phyloP scores from a whole-genome alignment of 2,797 vertebrate genomes.

The Dromococcyx pavoninus region DNA sequence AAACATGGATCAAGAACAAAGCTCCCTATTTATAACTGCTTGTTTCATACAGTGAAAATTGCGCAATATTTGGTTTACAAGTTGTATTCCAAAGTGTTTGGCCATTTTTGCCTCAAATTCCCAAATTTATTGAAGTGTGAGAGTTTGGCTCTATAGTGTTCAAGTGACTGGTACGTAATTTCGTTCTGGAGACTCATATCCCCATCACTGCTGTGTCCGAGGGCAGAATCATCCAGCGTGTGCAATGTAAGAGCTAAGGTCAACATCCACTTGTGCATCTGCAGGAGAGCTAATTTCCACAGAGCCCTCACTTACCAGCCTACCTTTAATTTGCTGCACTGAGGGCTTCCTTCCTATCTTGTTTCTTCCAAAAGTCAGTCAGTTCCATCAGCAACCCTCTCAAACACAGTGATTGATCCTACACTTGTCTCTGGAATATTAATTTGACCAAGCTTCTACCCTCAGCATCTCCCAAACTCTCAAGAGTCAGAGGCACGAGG shows the following conservation, averaged over 20 bases:
- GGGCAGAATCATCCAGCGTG: background rate
- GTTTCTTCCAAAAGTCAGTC: background rate
- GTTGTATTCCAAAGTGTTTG: conserved; percentile 42
- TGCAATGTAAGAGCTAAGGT: background rate
- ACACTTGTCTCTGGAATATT: rapidly evolving
- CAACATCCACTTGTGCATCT: background rate
- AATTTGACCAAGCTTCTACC: background rate
- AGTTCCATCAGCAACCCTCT: background rate
- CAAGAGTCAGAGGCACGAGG: background rate
- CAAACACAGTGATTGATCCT: background rate
- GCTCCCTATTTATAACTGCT: background rate
- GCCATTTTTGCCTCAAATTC: conserved; percentile 38
- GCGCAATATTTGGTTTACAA: background rate
- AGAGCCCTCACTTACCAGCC: background rate
- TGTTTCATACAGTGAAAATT: background rate
- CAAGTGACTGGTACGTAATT: background rate
- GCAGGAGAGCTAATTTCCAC: background rate
- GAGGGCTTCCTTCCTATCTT: background rate
- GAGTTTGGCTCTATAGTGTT: background rate
- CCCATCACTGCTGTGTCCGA: background rate
- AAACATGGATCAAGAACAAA: conserved; percentile 52
- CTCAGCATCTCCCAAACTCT: background rate
- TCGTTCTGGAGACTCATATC: background rate
- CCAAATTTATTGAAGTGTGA: conserved; percentile 8
- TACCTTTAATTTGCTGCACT: background rate